A percentile compares a stretch with the other conserved stretches of the same genome.
Evolutionary conservation across 2,113 vertebrate genomes (phyloP).

Genomic region (Lichenostomus cassidix): DNA sequence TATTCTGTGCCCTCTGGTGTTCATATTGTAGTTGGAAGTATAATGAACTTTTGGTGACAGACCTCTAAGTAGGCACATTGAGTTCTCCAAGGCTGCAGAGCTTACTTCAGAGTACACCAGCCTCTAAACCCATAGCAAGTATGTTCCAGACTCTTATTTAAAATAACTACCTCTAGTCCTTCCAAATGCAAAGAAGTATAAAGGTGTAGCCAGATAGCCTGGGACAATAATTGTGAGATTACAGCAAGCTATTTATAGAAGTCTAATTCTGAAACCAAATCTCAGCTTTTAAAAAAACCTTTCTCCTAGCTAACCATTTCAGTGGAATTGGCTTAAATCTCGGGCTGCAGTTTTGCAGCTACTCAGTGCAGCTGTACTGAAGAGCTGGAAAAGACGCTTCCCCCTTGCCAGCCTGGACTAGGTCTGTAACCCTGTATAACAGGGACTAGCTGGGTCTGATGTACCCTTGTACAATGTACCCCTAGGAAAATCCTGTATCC

Average conservation of each 20-base stretch:
- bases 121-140: not conserved
- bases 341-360: not conserved
- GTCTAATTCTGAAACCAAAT: not conserved
- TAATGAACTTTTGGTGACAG: not conserved
- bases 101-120: not conserved
- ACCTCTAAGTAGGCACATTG: not conserved
- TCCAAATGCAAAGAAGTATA: not conserved
- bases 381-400: not conserved
- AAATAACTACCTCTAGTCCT: not conserved
- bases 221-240: not conserved
- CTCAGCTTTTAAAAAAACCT: not conserved
- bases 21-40: not conserved
- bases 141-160: not conserved
- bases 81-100: not conserved
- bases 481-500: not conserved
- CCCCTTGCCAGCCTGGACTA: not conserved
- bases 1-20: not conserved
- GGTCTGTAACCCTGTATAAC: not conserved
- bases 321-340: not conserved
- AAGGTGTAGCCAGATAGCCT: not conserved
- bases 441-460: not conserved
- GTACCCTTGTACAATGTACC: not conserved
- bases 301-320: not conserved
- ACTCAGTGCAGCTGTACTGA: not conserved
- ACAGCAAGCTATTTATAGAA: not conserved